phyloP scores from a whole-genome alignment of 2,113 vertebrate genomes.

The Ptilonorhynchus violaceus region DNA sequence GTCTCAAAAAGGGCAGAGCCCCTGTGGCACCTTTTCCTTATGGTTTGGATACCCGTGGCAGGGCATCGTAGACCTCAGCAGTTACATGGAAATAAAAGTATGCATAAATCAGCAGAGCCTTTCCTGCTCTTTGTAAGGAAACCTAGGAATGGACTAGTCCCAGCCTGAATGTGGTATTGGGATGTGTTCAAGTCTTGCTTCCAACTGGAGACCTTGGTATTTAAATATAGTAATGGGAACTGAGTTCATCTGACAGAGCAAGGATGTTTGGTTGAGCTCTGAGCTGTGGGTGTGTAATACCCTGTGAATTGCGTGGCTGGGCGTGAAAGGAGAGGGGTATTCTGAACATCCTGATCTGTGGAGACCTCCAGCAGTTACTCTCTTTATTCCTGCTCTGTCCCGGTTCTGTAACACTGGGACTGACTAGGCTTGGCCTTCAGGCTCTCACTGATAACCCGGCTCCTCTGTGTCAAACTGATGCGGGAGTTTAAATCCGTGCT shows the following conservation, averaged over 20 bases:
- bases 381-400: neutral
- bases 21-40: neutral
- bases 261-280: neutral
- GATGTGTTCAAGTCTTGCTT: neutral
- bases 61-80: neutral
- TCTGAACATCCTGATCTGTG: neutral
- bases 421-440: neutral
- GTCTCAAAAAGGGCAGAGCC: neutral
- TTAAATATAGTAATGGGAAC: conserved; percentile 9
- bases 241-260: neutral
- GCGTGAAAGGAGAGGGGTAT: neutral
- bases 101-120: neutral
- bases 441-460: neutral
- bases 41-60: neutral
- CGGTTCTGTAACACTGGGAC: neutral
- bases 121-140: neutral
- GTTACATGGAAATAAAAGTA: neutral
- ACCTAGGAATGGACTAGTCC: neutral
- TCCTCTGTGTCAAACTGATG: fast-evolving
- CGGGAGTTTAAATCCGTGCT: neutral
- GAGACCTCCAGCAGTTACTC: neutral
- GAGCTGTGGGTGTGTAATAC: neutral
- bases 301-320: neutral
- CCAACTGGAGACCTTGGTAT: neutral
- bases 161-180: neutral